phyloP scores from a whole-genome alignment of 1,140 invertebrate genomes.

The Chlorops oryzae region DNA sequence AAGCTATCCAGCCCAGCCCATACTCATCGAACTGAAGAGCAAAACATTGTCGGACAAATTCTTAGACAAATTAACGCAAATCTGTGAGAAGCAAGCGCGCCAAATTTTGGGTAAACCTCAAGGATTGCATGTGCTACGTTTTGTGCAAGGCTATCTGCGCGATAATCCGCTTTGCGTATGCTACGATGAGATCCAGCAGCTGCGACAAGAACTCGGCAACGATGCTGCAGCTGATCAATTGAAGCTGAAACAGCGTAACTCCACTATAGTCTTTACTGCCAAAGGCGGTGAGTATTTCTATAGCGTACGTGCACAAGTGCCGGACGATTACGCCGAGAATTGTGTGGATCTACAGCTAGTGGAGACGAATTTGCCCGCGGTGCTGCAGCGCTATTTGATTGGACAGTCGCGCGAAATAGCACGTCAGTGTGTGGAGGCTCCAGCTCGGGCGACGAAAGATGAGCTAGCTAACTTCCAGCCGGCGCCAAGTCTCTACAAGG shows the following conservation, averaged over 20 bases:
- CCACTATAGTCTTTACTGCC: constrained; percentile 57
- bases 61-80: constrained; percentile 55
- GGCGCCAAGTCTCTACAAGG: constrained; percentile 56
- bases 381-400: constrained; percentile 57
- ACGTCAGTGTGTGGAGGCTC: constrained; percentile 64
- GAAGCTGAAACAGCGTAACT: constrained; percentile 64
- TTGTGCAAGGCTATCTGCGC: constrained; percentile 61
- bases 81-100: constrained; percentile 59
- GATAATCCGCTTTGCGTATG: constrained; percentile 69
- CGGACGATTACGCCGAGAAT: constrained; percentile 60
- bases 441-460: constrained; percentile 52
- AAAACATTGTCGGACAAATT: constrained; percentile 62
- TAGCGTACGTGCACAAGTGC: constrained; percentile 55
- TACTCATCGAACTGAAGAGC: constrained; percentile 69
- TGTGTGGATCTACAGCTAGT: constrained; percentile 55
- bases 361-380: constrained; percentile 62
- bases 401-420: constrained; percentile 64
- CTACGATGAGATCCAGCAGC: constrained; percentile 62
- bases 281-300: constrained; percentile 57
- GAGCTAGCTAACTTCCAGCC: constrained; percentile 53
- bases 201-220: constrained; percentile 53
- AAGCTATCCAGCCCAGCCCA: constrained; percentile 53
- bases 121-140: constrained; percentile 53
- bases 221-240: constrained; percentile 53
- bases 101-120: constrained; percentile 60